Evolutionary conservation across 2,888 invertebrate genomes (phyloP), one percentile per base, ranked within the genome.

Genomic region (Melanostoma mellinum): DNA sequence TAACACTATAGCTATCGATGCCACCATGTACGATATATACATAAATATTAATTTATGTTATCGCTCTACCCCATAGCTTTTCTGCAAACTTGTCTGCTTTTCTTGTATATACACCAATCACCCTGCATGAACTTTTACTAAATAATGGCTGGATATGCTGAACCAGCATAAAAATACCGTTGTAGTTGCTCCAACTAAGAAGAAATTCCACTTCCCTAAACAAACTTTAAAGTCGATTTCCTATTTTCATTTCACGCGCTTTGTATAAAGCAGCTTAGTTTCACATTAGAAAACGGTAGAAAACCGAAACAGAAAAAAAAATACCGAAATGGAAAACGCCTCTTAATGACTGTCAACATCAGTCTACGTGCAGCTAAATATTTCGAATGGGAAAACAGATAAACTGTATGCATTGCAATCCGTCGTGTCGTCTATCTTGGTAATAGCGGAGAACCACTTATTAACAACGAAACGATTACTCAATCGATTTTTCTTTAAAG

Each of bases 241-340:
- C 48, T 69, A 69, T 50, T 69, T 69, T 58, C 58, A 58, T 58
- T 46, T 56, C 56, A 38, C 20, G 20, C 20, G 0, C 1, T 20
- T 0, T 20, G 20, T 20, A 20, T 20, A 20, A 20, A 20, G 20
- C 20, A 20, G 20, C 20, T 20, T 20, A 20, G 20, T 20, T 20
- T 20, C 20, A 20, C 20, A 20, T 20, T 20, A 20, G 20, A 20
- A 20, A 20, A 20, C 20, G 20, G 20, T 20, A 20, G 20, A 20
- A 20, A 20, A 20, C 20, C 9, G 52, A 42, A 36, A 30, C n/a
- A 36, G 35, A 48, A 10, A 53, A 42, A 65, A 33, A 33, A 61
- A 52, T 53, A 72, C 36, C 44, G 55, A 50, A 72, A 72, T 53
- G 60, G 36, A 72, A 71, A 52, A 20, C 33, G 8, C 52, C 9